Evolutionary conservation across 2,888 invertebrate species (phyloP), one percentile per base, ranked within the genome.

Genomic region (Cryptocephalus primarius): DNA sequence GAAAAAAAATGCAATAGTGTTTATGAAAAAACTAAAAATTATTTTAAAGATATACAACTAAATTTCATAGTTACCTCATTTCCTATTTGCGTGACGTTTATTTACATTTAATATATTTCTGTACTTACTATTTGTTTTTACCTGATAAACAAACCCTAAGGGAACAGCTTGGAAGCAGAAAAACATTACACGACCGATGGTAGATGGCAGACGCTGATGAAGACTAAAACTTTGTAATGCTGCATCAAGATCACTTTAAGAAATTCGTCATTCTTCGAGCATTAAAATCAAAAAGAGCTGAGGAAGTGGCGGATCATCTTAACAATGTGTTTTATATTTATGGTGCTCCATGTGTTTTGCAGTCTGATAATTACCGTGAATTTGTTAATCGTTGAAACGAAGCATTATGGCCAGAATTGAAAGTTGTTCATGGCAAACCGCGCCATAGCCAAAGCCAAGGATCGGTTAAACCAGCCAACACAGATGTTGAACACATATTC

Each of bases 201-300:
- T n/a, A n/a, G n/a, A n/a, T n/a, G n/a, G n/a, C n/a, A n/a, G 55
- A 62, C 43, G 42, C 55, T 41, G 65, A 68, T 56, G 50, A 53
- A 13, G 47, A 60, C 22, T 63, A 48, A 51, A 67, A 64, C 46
- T 34, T 34, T 34, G 66, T 49, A 63, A 46, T 69, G 44, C 60
- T 63, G 4, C 66, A 67, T 45, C 67, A 68, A 54, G 67, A 68
- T 44, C 63, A 67, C 49, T 44, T 60, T 1, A 69, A 67, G 9
- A 66, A 69, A 60, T 70, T 69, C 57, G 58, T 68, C 13, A 42
- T 57, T 9, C 53, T 70, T 6, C 52, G 65, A 42, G 46, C 68
- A 8, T 49, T 69, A n/a, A 50, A 59, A 54, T 60, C 52, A 3
- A 67, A 68, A 46, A 48, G 50, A 47, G 63, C 66, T 2, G 53